phyloP scores from a whole-genome alignment of 2,888 invertebrate genomes.

The Pollenia amentaria region DNA sequence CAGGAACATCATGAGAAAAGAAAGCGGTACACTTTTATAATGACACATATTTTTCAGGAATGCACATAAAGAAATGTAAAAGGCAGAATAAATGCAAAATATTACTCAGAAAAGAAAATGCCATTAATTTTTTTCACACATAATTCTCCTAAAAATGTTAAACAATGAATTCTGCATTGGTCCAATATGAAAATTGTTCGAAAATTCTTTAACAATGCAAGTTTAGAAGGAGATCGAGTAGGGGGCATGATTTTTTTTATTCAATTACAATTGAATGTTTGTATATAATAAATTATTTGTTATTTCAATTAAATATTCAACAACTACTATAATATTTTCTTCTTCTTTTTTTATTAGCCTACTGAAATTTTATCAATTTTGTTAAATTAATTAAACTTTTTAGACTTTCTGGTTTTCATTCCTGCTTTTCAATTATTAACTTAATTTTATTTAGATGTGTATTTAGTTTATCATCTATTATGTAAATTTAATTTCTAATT shows the following conservation, averaged over 20 bases:
- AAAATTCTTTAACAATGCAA: conserved; percentile 31
- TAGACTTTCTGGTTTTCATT: conserved; percentile 31
- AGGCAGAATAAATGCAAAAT: too few relatives aligned
- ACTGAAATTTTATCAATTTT: too few relatives aligned
- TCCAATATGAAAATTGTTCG: conserved; percentile 27
- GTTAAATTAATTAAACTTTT: conserved; percentile 73
- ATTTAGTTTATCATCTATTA: conserved; percentile 25
- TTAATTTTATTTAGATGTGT: conserved; percentile 61
- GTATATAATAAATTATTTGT: background rate
- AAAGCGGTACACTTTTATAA: too few relatives aligned
- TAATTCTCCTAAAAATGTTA: background rate
- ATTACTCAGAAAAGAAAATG: too few relatives aligned
- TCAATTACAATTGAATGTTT: conserved; percentile 29
- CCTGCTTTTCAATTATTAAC: conserved; percentile 48
- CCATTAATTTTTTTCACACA: too few relatives aligned
- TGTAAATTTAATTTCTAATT: conserved; percentile 1
- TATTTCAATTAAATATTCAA: conserved; percentile 49
- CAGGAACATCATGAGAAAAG: too few relatives aligned
- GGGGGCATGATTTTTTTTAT: conserved; percentile 68
- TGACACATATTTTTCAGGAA: too few relatives aligned
- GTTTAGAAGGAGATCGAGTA: conserved; percentile 61
- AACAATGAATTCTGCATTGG: background rate
- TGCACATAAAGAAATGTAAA: too few relatives aligned
- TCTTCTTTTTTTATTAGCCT: too few relatives aligned
- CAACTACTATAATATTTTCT: conserved; percentile 27